These are phyloP conservation scores for Leucophenga montana DNA, from an alignment of 2,888 invertebrate genomes.

Conservation along the genomic window DNA sequence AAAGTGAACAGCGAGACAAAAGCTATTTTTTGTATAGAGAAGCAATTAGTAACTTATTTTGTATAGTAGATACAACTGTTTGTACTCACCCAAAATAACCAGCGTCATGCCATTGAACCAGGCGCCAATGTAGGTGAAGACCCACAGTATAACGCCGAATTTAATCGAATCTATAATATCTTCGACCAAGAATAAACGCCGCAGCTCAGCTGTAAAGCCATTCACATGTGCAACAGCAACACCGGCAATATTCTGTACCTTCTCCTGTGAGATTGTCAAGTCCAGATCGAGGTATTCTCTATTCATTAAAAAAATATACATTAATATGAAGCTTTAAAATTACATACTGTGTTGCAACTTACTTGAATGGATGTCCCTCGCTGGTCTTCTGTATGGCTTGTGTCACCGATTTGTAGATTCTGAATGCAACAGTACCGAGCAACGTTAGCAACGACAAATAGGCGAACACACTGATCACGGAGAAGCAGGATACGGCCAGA, in stretches of 20 bases:
- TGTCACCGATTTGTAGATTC: slow-evolving; percentile 95
- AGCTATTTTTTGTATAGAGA: slow-evolving; percentile 76
- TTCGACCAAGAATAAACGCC: slow-evolving; percentile 95
- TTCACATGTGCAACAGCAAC: slow-evolving; percentile 91
- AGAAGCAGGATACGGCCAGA: slow-evolving; percentile 94
- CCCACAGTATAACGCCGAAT: slow-evolving; percentile 96
- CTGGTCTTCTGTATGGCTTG: slow-evolving; percentile 96
- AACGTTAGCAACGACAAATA: slow-evolving; percentile 91
- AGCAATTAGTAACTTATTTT: slow-evolving; percentile 28
- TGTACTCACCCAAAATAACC: slow-evolving; percentile 87
- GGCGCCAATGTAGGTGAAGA: slow-evolving; percentile 96
- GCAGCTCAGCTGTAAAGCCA: slow-evolving; percentile 85
- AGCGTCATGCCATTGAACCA: slow-evolving; percentile 99
- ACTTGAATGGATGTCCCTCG: slow-evolving; percentile 99
- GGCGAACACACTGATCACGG: slow-evolving; percentile 95
- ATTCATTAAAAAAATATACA: background rate
- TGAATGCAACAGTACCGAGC: slow-evolving; percentile 91
- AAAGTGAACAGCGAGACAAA: slow-evolving; percentile 94
- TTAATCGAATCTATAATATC: slow-evolving; percentile 96
- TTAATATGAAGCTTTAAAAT: too few relatives aligned
- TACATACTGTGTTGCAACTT: too few relatives aligned
- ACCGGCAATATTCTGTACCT: slow-evolving; percentile 90
- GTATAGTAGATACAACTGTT: too few relatives aligned
- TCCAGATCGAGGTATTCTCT: slow-evolving; percentile 91
- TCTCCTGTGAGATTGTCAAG: slow-evolving; percentile 90